Percentiles rank a stretch among this genome's conserved stretches.
These are phyloP conservation scores for Lordiphosa collinella DNA, from an alignment of 1,140 invertebrate species.

Conservation along the genomic window DNA sequence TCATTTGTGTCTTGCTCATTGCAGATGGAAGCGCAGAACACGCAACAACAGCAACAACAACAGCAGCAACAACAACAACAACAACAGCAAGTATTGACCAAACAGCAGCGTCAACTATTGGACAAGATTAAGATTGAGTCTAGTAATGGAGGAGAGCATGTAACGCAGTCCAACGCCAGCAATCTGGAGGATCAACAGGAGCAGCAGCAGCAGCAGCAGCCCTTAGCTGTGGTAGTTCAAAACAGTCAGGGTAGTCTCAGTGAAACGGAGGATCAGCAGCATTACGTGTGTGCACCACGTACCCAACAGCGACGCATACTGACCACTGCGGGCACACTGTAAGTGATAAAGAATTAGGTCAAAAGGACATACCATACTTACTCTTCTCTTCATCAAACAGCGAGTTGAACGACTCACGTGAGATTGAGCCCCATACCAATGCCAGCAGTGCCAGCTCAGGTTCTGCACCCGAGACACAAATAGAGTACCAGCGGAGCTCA, in stretches of 20 bases:
- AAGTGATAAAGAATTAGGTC: constrained; percentile 22
- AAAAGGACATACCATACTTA: background rate
- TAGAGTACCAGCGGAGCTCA: constrained; percentile 52
- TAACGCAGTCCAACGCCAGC: constrained; percentile 21
- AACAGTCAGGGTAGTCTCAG: constrained; percentile 41
- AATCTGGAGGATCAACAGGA: constrained; percentile 56
- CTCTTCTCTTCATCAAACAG: constrained; percentile 9
- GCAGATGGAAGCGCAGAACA: constrained; percentile 76
- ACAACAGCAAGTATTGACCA: constrained; percentile 50
- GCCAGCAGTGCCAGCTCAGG: constrained; percentile 51
- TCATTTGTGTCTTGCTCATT: constrained; percentile 61
- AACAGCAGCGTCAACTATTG: constrained; percentile 63
- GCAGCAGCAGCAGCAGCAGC: constrained; percentile 42
- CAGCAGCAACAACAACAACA: constrained; percentile 49
- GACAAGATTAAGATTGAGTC: constrained; percentile 70
- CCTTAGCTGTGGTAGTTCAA: constrained; percentile 49
- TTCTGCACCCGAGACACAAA: constrained; percentile 45
- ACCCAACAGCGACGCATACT: constrained; percentile 61
- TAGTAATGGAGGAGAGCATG: constrained; percentile 47
- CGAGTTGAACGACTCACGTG: constrained; percentile 61
- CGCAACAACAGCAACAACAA: constrained; percentile 61
- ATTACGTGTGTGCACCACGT: constrained; percentile 47
- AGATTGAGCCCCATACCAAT: constrained; percentile 51
- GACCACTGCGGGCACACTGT: constrained; percentile 72
- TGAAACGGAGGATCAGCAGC: constrained; percentile 45